Evolutionary conservation across 2,797 vertebrate genomes (phyloP), one percentile per base, ranked within the genome.

Genomic region (Centropyge bicolor): DNA sequence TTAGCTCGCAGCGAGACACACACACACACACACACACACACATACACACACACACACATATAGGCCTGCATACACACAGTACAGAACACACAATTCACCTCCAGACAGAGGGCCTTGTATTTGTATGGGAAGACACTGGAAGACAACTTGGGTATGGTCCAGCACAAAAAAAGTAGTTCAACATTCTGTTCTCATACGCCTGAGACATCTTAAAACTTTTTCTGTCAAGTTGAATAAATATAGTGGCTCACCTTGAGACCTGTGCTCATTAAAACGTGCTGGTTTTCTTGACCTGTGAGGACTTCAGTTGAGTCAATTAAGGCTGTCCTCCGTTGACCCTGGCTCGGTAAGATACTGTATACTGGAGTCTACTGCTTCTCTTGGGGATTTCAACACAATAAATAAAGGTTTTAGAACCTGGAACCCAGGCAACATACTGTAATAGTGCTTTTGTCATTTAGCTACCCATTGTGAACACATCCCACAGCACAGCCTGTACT

Each of bases 251-350:
- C 86, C 88, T 89, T 85, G 78, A 86, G 80, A 86, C 83, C 83
- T 78, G 52, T 59, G 70, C 83, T 91, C 89, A 89, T 91, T 91
- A 88, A 91, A 88, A 90, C 79, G 62, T 79, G 70, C 78, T 66
- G 77, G 27, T 82, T 86, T 89, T 84, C 65, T 49, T 78, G 71
- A 84, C 84, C 83, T 83, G 46, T 76, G 48, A 83, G 83, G 75
- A 89, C 49, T 84, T n/a, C 35, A 86, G 74, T 75, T 70, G 70
- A 90, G 85, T 92, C 84, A 90, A 83, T 92, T 90, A 91, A 88
- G 76, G 55, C 71, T 80, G 24, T 73, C 70, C 70, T 86, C 48
- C 35, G 8, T 57, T 84, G 84, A 81, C 71, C 76, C 85, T 61
- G 52, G n/a, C 82, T 87, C 72, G 11, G 69, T 49, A 57, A 76